phyloP scores from a whole-genome alignment of 2,797 vertebrate genomes.

The Cuculus canorus region DNA sequence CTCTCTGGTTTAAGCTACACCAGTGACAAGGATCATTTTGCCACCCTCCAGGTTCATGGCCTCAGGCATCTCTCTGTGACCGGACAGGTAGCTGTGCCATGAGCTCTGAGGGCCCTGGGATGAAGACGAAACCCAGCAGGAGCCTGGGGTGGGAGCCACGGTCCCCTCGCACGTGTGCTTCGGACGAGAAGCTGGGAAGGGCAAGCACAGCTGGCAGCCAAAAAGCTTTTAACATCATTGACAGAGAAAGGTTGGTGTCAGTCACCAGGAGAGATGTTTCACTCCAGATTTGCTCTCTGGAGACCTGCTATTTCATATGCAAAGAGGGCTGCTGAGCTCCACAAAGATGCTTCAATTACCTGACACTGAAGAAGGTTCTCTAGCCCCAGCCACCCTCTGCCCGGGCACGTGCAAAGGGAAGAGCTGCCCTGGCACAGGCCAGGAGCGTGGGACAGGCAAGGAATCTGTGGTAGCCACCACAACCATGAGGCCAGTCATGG shows the following conservation, averaged over 20 bases:
- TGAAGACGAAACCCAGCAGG: not conserved
- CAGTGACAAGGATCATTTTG: fast-evolving
- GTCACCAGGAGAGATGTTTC: not conserved
- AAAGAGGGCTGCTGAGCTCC: not conserved
- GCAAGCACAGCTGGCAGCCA: not conserved
- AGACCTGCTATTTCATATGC: not conserved
- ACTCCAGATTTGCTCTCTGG: not conserved
- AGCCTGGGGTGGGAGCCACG: fast-evolving
- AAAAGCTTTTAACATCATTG: constrained; percentile 2
- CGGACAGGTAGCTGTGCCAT: fast-evolving
- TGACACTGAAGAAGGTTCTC: not conserved
- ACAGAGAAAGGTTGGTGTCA: not conserved
- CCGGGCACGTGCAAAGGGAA: not conserved
- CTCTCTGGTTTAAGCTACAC: not conserved
- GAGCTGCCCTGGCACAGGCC: not conserved
- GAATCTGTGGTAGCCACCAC: not conserved
- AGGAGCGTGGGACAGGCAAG: not conserved
- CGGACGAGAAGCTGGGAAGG: not conserved
- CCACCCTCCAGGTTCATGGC: fast-evolving
- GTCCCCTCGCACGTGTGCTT: not conserved
- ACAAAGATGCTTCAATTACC: not conserved
- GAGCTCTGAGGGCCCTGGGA: not conserved
- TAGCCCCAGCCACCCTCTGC: not conserved
- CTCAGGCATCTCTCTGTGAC: fast-evolving
- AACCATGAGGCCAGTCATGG: fast-evolving